A percentile compares a stretch with the other conserved stretches of the same genome.
These are phyloP conservation scores for Scaptomyza hsui DNA, from an alignment of 1,140 invertebrate species.

Conservation along the genomic window DNA sequence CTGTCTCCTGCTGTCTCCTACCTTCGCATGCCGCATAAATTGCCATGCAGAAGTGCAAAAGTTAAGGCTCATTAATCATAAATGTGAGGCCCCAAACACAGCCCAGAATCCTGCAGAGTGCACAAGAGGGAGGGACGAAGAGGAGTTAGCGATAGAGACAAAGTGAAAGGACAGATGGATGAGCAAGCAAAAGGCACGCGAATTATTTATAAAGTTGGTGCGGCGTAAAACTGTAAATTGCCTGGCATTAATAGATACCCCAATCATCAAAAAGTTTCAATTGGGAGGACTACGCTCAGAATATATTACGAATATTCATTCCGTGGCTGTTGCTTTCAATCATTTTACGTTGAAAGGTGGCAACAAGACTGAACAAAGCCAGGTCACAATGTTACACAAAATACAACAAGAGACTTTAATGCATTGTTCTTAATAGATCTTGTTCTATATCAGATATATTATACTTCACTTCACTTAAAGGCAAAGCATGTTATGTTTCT, in stretches of 20 bases:
- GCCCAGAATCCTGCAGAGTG: no score
- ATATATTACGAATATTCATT: constrained; percentile 6
- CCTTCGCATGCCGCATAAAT: constrained; percentile 51
- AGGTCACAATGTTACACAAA: background rate
- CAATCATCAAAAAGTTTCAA: constrained; percentile 33
- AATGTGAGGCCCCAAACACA: constrained; percentile 39
- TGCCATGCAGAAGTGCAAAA: constrained; percentile 76
- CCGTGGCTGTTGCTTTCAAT: constrained; percentile 24
- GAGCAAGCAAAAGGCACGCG: constrained; percentile 47
- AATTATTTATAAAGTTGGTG: constrained; percentile 66
- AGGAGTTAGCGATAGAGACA: constrained; percentile 12
- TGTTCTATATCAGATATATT: no score
- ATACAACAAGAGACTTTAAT: background rate
- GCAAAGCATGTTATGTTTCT: no score
- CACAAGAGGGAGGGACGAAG: background rate
- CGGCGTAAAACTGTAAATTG: constrained; percentile 72
- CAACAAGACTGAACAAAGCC: background rate
- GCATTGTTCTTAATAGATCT: no score
- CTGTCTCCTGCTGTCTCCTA: no score
- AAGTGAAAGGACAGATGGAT: constrained; percentile 40
- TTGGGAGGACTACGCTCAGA: constrained; percentile 2
- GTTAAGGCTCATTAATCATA: constrained; percentile 82
- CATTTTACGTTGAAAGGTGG: background rate
- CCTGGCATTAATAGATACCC: constrained; percentile 59
- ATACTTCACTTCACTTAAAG: no score